These are phyloP conservation scores for Cheilosia variabilis DNA, from an alignment of 2,888 invertebrate genomes.

Conservation along the genomic window DNA sequence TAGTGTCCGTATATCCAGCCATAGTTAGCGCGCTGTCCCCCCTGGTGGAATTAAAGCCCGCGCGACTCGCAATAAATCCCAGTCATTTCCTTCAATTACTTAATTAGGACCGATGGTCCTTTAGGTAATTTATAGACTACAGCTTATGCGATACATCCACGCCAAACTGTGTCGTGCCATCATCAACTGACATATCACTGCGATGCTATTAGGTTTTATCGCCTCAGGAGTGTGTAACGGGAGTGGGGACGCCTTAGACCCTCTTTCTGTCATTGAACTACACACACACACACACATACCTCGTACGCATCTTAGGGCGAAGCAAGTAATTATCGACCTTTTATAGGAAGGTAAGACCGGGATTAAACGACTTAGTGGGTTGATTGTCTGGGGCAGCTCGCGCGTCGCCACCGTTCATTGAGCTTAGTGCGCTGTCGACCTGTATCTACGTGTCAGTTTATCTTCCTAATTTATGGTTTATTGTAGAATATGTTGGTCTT, in stretches of 20 bases:
- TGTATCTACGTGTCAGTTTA: slow-evolving; percentile 59
- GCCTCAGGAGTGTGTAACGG: slow-evolving; percentile 20
- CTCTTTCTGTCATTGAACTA: slow-evolving; percentile 31
- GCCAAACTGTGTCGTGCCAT: slow-evolving; percentile 48
- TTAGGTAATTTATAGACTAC: slow-evolving; percentile 78
- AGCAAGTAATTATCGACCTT: slow-evolving; percentile 69
- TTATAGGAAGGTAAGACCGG: slow-evolving; percentile 51
- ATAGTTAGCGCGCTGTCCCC: slow-evolving; percentile 20
- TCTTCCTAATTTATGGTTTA: slow-evolving; percentile 69
- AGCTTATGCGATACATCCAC: slow-evolving; percentile 39
- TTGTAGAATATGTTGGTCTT: slow-evolving; percentile 47
- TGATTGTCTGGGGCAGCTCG: slow-evolving; percentile 23
- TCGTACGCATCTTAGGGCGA: slow-evolving; percentile 40
- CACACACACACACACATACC: slow-evolving; percentile 5
- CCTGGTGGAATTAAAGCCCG: slow-evolving; percentile 49
- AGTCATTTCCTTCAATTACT: slow-evolving; percentile 81
- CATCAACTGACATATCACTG: slow-evolving; percentile 49
- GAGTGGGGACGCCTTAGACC: slow-evolving; percentile 9
- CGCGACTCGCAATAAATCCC: slow-evolving; percentile 78
- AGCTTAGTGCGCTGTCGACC: slow-evolving; percentile 27
- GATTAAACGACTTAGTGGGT: slow-evolving; percentile 57
- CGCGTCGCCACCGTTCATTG: slow-evolving; percentile 23
- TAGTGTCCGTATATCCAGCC: not conserved
- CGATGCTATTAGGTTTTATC: slow-evolving; percentile 62
- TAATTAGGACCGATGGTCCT: slow-evolving; percentile 81